A percentile compares a stretch with the other conserved stretches of the same genome.
Evolutionary conservation across 2,113 vertebrate species (phyloP).

Genomic region (Willisornis vidua): DNA sequence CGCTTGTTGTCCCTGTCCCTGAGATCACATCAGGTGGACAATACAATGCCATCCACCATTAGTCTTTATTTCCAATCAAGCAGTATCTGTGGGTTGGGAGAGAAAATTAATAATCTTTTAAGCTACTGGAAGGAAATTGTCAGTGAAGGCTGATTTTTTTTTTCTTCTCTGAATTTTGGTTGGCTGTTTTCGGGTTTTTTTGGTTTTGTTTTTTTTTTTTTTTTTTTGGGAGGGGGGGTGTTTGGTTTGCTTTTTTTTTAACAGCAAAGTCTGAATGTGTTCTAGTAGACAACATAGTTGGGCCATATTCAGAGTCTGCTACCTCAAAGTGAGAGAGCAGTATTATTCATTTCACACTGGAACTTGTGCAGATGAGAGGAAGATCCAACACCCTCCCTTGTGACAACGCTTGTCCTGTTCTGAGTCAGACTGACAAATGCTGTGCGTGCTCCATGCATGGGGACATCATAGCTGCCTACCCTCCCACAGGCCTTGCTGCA

Average conservation of each 20-base stretch:
- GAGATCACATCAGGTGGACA: not conserved
- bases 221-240: not conserved
- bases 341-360: conserved; percentile 23
- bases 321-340: conserved; percentile 5
- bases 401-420: not conserved
- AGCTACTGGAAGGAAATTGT: not conserved
- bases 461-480: not conserved
- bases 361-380: not conserved
- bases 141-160: not conserved
- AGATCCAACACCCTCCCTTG: not conserved
- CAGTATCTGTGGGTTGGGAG: not conserved
- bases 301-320: not conserved
- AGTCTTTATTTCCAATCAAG: not conserved
- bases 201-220: too few relatives aligned
- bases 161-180: not conserved
- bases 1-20: not conserved
- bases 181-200: too few relatives aligned
- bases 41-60: not conserved
- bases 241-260: not conserved
- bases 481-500: not conserved
- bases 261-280: not conserved
- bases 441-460: not conserved
- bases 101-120: not conserved
- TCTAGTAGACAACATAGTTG: not conserved
- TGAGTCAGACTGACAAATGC: not conserved